Evolutionary conservation across 1,140 invertebrate genomes (phyloP).

Genomic region (Brachionus sp.): DNA sequence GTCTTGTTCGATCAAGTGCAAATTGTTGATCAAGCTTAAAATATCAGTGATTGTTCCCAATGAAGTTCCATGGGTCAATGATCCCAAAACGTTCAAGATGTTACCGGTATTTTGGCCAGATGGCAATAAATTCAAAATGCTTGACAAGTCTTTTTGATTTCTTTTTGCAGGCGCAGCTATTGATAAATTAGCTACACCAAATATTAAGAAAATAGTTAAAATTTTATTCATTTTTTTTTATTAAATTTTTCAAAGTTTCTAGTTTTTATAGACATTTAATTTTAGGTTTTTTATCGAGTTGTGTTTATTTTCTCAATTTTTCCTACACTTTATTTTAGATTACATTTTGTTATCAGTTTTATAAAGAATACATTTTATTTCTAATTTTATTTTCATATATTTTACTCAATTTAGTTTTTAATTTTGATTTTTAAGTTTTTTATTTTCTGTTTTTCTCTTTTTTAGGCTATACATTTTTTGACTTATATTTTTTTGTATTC

Average conservation of each 20-base stretch:
- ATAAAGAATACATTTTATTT: neutral
- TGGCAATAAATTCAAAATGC: constrained; percentile 20
- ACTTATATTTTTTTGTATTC: too few relatives aligned
- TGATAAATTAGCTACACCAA: neutral
- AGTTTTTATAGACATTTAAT: neutral
- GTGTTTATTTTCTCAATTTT: neutral
- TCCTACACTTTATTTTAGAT: neutral
- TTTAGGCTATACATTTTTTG: too few relatives aligned
- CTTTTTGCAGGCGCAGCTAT: neutral
- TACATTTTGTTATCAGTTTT: neutral
- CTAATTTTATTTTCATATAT: neutral
- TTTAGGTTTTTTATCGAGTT: neutral
- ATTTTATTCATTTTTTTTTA: constrained; percentile 30
- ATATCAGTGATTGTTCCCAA: neutral
- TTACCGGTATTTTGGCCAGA: neutral
- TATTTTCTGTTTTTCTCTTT: too few relatives aligned
- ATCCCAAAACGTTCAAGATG: constrained; percentile 11
- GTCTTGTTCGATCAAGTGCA: constrained; percentile 17
- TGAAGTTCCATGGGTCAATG: neutral
- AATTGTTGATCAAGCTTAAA: constrained; percentile 10
- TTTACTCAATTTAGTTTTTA: neutral
- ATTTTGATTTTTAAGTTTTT: too few relatives aligned
- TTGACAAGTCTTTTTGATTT: neutral
- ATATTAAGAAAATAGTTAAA: neutral
- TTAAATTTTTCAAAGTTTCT: neutral